Percentiles rank a stretch among this genome's conserved stretches.
Conservation (phyloP, 1,140 invertebrate species). For the Muscidifurax raptorellus region DNA sequence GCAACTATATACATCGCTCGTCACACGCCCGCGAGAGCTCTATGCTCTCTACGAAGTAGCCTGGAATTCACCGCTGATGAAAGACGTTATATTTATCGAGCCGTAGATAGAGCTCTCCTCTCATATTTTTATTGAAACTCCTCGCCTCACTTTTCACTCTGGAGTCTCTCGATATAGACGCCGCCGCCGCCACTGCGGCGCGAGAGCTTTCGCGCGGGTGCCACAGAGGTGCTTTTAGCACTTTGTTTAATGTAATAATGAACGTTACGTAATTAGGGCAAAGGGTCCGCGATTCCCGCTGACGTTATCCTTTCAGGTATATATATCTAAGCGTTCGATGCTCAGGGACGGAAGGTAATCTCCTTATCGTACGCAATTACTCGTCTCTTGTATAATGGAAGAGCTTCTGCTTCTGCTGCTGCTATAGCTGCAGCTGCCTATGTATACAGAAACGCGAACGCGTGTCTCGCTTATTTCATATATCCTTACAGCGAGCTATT, state of each 20-base stretch:
- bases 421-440: not conserved
- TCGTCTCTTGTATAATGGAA: slow-evolving; percentile 48
- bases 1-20: not conserved
- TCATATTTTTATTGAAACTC: slow-evolving; percentile 14
- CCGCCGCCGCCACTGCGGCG: not conserved
- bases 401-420: not conserved
- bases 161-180: slow-evolving; percentile 55
- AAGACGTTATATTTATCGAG: not conserved
- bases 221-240: slow-evolving; percentile 39
- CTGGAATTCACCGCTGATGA: not conserved
- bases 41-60: not conserved
- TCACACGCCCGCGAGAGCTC: too few species aligned
- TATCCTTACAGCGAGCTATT: not conserved
- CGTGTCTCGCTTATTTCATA: not conserved
- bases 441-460: not conserved
- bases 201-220: not conserved
- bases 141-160: slow-evolving; percentile 1
- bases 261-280: slow-evolving; percentile 40
- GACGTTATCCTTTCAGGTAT: slow-evolving; percentile 42
- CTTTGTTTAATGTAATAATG: slow-evolving; percentile 49
- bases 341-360: slow-evolving; percentile 23
- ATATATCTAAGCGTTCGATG: slow-evolving; percentile 13
- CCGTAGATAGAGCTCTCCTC: not conserved
- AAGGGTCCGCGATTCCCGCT: slow-evolving; percentile 25
- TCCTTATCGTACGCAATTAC: slow-evolving; percentile 50